Conservation (phyloP, 2,888 invertebrate species). For the Melieria picta region DNA sequence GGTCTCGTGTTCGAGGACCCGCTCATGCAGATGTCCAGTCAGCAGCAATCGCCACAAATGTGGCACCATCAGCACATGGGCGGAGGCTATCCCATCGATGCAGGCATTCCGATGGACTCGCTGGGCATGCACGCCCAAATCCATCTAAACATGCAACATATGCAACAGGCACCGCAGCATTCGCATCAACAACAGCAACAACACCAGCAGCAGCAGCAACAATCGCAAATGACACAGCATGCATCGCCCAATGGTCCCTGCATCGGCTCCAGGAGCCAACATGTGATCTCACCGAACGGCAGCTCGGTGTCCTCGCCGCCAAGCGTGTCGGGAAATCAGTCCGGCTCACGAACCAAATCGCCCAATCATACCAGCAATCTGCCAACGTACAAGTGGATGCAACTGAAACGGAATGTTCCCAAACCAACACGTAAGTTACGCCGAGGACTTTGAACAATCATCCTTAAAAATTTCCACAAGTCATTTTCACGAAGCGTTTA, state of each 20-base stretch:
- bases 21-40: conserved; percentile 56
- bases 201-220: conserved; percentile 47
- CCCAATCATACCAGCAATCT: conserved; percentile 66
- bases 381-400: conserved; percentile 99
- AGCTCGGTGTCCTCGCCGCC: conserved; percentile 47
- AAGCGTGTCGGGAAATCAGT: conserved; percentile 41
- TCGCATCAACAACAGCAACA: conserved; percentile 43
- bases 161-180: conserved; percentile 37
- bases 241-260: conserved; percentile 50
- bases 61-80: conserved; percentile 59
- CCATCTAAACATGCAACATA: conserved; percentile 54
- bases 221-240: conserved; percentile 48
- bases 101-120: conserved; percentile 53
- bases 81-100: conserved; percentile 46
- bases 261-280: conserved; percentile 54
- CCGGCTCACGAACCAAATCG: conserved; percentile 58
- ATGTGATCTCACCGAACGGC: conserved; percentile 62
- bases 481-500: conserved; percentile 4
- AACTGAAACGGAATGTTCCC: conserved; percentile 95
- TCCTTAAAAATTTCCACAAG: conserved; percentile 1
- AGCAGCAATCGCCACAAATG: conserved; percentile 55
- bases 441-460: conserved; percentile 3
- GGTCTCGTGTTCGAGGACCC: conserved; percentile 57
- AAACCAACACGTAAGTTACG: conserved; percentile 84
- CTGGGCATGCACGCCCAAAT: conserved; percentile 56